phyloP scores from a whole-genome alignment of 2,113 vertebrate genomes.

The Pithys albifrons region DNA sequence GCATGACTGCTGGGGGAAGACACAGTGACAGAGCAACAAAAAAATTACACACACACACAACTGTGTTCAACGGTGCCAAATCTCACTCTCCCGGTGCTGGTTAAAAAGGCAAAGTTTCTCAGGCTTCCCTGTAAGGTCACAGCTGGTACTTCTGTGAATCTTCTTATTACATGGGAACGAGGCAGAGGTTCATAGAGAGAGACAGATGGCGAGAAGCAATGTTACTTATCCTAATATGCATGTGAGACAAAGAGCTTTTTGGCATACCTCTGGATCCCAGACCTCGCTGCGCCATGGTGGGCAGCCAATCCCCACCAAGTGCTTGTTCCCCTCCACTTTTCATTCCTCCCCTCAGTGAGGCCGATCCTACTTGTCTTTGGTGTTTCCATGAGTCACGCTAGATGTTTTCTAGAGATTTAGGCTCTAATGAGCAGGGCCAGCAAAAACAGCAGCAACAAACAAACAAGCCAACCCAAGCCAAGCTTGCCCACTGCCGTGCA shows the following conservation, averaged over 20 bases:
- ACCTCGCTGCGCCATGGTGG: background rate
- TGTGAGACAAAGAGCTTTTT: constrained; percentile 67
- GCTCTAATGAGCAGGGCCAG: constrained; percentile 23
- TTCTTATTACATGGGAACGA: constrained; percentile 59
- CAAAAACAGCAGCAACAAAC: constrained; percentile 24
- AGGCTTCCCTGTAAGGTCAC: constrained; percentile 62
- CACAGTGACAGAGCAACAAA: background rate
- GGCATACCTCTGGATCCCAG: constrained; percentile 40
- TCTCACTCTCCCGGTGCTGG: constrained; percentile 1
- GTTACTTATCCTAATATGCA: constrained; percentile 65
- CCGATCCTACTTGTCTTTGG: background rate
- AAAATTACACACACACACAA: background rate
- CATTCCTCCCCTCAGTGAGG: background rate
- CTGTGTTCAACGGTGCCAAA: background rate
- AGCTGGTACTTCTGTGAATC: constrained; percentile 64
- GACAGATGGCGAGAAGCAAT: constrained; percentile 69
- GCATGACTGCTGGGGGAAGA: background rate
- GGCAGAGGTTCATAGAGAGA: constrained; percentile 57
- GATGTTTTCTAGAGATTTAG: constrained; percentile 19
- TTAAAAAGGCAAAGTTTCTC: constrained; percentile 58
- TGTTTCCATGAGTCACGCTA: background rate
- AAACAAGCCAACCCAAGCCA: background rate
- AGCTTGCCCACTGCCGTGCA: background rate
- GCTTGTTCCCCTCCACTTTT: constrained; percentile 4
- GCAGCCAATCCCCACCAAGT: constrained; percentile 12